Percentiles rank a stretch among this genome's conserved stretches.
phyloP scores from a whole-genome alignment of 2,888 invertebrate genomes.

The Ochropleura leucogaster region DNA sequence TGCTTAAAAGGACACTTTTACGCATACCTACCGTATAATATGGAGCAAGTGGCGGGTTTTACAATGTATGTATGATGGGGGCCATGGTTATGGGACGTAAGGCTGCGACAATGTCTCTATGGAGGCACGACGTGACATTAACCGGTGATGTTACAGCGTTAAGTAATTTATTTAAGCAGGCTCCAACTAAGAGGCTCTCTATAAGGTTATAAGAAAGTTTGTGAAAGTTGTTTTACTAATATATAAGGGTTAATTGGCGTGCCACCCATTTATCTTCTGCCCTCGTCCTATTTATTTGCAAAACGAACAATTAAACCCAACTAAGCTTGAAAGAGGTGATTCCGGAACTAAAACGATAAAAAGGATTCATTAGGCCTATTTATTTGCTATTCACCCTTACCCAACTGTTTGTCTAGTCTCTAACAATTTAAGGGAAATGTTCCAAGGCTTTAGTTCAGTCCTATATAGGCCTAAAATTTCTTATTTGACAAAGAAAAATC shows the following conservation, averaged over 20 bases:
- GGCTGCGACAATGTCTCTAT: conserved; percentile 52
- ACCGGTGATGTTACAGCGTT: conserved; percentile 34
- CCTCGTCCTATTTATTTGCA: conserved; percentile 47
- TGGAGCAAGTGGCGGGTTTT: conserved; percentile 15
- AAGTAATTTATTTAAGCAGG: conserved; percentile 60
- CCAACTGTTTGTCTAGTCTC: conserved; percentile 22
- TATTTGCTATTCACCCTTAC: conserved; percentile 37
- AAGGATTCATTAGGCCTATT: conserved; percentile 52
- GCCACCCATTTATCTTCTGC: conserved; percentile 52
- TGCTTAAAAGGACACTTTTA: conserved; percentile 35
- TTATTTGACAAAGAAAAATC: neutral
- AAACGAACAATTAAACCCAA: conserved; percentile 53
- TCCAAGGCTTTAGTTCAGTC: neutral
- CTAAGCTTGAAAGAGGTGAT: conserved; percentile 39
- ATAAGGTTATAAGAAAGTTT: conserved; percentile 70
- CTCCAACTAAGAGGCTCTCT: conserved; percentile 52
- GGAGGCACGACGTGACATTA: conserved; percentile 49
- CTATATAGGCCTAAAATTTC: neutral
- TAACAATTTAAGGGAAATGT: conserved; percentile 3
- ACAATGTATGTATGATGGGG: conserved; percentile 31
- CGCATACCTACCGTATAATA: conserved; percentile 17
- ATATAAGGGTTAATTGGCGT: conserved; percentile 67
- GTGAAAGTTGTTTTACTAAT: conserved; percentile 67
- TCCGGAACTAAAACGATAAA: conserved; percentile 54
- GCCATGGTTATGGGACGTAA: conserved; percentile 21